Evolutionary conservation across 2,797 vertebrate genomes (phyloP), one percentile per base, ranked within the genome.

Genomic region (Melanotaenia pygmaea): DNA sequence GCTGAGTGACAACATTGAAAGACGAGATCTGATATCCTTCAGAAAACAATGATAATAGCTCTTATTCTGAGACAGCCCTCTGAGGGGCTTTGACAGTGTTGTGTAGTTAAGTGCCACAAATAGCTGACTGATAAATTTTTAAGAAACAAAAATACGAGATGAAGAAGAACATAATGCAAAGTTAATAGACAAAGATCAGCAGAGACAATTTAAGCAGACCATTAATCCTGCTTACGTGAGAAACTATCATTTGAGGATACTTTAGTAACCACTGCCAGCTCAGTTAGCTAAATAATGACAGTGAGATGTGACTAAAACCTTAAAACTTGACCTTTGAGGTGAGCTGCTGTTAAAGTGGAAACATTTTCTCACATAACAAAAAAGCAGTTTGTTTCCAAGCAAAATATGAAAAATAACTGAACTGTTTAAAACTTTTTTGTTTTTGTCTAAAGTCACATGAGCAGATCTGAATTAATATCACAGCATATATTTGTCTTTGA

Each of bases 121-220:
- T 58, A 57, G 32, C 43, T 16, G 5, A 26, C 45, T 35, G 0
- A 51, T 18, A 61, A 53, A 54, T 54, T 28, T 24, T 51, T 11
- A 16, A 35, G 34, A 6, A 28, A 12, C 37, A 70, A 61, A 22
- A 10, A 35, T 4, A 20, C n/a, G 40, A 20, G 16, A 30, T 35
- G 30, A 61, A 40, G 47, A 18, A 26, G 59, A 61, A n/a, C 30
- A 18, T 37, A 5, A 28, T 53, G 47, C 45, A 53, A 18, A 30
- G 67, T 51, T 51, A 38, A 60, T 26, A 38, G 67, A 60, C 59
- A 53, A 34, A 47, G 26, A 38, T 22, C 51, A 54, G 51, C 32
- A 38, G 22, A n/a, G 18, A 26, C 45, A 51, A 34, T 53, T 69
- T 24, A 69, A 18, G 50, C 43, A 62, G 13, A 70, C 35, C 47